A percentile compares a stretch with the other conserved stretches of the same genome.
Conservation (phyloP, 2,888 invertebrate genomes). For the Platypus cylindrus region DNA sequence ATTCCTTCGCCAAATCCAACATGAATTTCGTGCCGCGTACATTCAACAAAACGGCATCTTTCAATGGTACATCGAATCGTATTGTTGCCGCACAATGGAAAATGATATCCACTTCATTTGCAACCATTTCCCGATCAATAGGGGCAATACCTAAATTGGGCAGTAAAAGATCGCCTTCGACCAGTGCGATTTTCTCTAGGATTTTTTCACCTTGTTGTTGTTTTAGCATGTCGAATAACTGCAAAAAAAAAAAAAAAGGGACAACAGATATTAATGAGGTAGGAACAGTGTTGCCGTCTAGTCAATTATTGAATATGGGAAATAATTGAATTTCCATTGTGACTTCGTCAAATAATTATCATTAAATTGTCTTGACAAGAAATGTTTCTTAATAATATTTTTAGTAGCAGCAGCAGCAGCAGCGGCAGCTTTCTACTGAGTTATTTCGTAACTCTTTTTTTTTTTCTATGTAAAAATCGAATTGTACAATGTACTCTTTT, state of each 20-base stretch:
- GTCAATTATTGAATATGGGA: no score
- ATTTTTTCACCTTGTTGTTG: slow-evolving; percentile 47
- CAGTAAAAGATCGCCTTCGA: slow-evolving; percentile 59
- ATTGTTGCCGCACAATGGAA: slow-evolving; percentile 69
- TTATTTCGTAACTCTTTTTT: no score
- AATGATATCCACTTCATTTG: slow-evolving; percentile 65
- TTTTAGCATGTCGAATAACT: slow-evolving; percentile 69
- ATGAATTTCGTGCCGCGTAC: slow-evolving; percentile 82
- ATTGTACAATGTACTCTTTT: no score
- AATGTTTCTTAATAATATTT: no score
- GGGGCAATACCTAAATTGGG: slow-evolving; percentile 56
- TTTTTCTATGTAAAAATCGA: no score
- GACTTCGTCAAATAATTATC: no score
- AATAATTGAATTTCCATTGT: no score
- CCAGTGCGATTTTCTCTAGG: slow-evolving; percentile 53
- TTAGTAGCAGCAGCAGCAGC: no score
- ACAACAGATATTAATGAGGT: no score
- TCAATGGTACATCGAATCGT: slow-evolving; percentile 82
- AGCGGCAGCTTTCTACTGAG: no score
- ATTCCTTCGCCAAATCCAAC: slow-evolving; percentile 66
- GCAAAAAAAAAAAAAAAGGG: slow-evolving; percentile 26
- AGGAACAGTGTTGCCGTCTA: no score
- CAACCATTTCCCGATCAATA: slow-evolving; percentile 49
- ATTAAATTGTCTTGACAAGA: no score
- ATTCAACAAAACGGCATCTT: slow-evolving; percentile 82